Percentiles rank a stretch among this genome's conserved stretches.
These are phyloP conservation scores for Clarias macrocephalus DNA, from an alignment of 2,113 vertebrate genomes.

Conservation along the genomic window DNA sequence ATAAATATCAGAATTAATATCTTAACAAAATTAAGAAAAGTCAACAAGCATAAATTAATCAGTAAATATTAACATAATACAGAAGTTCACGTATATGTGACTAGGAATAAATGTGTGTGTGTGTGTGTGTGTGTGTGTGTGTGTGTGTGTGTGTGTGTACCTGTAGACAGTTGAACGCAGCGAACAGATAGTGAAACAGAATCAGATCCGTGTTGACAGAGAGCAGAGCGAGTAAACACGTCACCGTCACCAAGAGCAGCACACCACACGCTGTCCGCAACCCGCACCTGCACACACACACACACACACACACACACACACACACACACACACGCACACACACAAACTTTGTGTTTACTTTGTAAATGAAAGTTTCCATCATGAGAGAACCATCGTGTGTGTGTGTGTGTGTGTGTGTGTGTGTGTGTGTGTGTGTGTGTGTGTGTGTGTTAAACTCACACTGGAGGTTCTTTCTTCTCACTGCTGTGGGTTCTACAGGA, in stretches of 20 bases:
- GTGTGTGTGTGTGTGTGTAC: constrained; percentile 63
- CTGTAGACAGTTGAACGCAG: constrained; percentile 86
- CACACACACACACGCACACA: too few relatives aligned
- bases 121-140: constrained; percentile 20
- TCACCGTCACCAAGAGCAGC: constrained; percentile 81
- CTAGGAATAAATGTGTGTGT: neutral
- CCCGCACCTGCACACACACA: constrained; percentile 72
- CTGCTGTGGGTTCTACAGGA: constrained; percentile 75
- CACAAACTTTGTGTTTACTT: too few relatives aligned
- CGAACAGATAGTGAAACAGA: constrained; percentile 92
- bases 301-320: constrained; percentile 57
- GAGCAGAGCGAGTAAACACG: constrained; percentile 86
- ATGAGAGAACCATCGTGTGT: too few relatives aligned
- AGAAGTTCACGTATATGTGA: neutral
- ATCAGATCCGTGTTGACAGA: constrained; percentile 91
- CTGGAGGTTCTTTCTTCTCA: constrained; percentile 83
- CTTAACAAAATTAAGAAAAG: neutral
- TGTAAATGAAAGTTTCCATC: too few relatives aligned
- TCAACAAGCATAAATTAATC: too few relatives aligned
- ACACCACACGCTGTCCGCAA: constrained; percentile 79
- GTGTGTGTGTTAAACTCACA: constrained; percentile 74
- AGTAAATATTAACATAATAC: neutral
- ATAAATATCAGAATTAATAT: neutral
- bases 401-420: neutral
- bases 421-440: neutral